Evolutionary conservation across 2,797 vertebrate genomes (phyloP), one percentile per base, ranked within the genome.

Genomic region (Cossypha caffra): DNA sequence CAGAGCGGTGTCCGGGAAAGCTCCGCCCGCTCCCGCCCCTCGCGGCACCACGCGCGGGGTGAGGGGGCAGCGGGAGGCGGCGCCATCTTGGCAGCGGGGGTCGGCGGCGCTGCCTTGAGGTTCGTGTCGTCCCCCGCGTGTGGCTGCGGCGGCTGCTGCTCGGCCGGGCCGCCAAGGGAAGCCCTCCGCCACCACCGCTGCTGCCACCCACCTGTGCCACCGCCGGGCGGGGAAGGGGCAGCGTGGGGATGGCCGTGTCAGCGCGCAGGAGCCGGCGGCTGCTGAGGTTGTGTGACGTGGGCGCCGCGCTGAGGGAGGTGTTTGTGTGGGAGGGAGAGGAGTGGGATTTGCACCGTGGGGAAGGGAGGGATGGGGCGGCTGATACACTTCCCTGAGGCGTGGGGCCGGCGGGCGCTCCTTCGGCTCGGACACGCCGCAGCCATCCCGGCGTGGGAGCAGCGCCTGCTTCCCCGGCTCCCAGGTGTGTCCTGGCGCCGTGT

Each of bases 41-140:
- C 8, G 0, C 38, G 52, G 33, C 7, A 29, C 17, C 52, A 1
- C 76, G n/a, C 58, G 61, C 40, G 12, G 48, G 48, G 48, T 10
- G n/a, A 37, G 26, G 8, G 59, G 48, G 75, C 50, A 7, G n/a
- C 10, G 50, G n/a, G 75, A 55, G 61, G 75, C 50, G 75, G 61
- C 61, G 75, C 75, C 75, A 78, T 95, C 33, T 96, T 95, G 80
- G 38, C 18, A 13, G 26, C 0, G 2, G 16, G 10, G 17, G 1
- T 0, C 0, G 31, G 2, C 0, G 0, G 25, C 0, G 2, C 1
- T 31, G 63, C 18, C 9, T 9, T 50, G 80, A 90, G 93, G 88
- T 94, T 87, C 12, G 90, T 92, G 15, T 54, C 2, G 3, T 52
- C 5, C 3, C 9, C 17, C 1, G 16, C 4, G 1, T 13, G 40